Base-by-base conservation (phyloP, 2,888 invertebrate genomes). In the Eupithecia abbreviata region DNA sequence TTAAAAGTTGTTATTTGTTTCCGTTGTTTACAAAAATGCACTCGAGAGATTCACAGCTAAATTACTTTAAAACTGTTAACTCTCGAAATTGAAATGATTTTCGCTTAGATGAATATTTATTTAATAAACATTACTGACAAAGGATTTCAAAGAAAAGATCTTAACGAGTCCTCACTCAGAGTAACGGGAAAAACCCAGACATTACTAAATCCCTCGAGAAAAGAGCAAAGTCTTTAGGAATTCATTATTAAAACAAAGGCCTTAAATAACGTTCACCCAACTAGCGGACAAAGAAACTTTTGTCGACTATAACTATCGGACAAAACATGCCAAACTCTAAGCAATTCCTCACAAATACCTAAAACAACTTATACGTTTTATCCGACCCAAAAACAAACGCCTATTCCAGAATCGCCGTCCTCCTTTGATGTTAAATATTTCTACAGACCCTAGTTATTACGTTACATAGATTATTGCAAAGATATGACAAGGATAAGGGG, bases 401-500 rank as follows among this genome's bases (percentile, higher is more conserved):
- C 73, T 76, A 69, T 66, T 67, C 74, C 75, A 69, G 73, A 75
- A 69, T 45, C 62, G 72, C 75, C 74, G 65, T 74, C 74, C 72
- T 70, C 79, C 77, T 82, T 77, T 73, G 77, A 82, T 80, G 82
- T 82, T 76, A 79, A 80, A 81, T 80, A 83, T 81, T 81, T 81
- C 78, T 62, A 72, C 79, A 78, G 67, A 4, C 74, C 66, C 42
- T 70, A 66, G 79, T 76, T 81, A 79, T 81, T 80, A 81, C 79
- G 72, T 80, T 74, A 80, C 81, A 77, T 79, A 82, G 82, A 83
- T 83, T 83, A 82, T 80, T 82, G 80, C 77, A 66, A 77, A 79
- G 82, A 83, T 83, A 82, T 77, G 83, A 80, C 80, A 76, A 73
- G 81, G 83, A 79, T 81, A 80, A 82, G 71, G 74, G 78, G 79